These are phyloP conservation scores for Ptychadena robeensis DNA, from an alignment of 2,797 vertebrate species.

Conservation along the genomic window DNA sequence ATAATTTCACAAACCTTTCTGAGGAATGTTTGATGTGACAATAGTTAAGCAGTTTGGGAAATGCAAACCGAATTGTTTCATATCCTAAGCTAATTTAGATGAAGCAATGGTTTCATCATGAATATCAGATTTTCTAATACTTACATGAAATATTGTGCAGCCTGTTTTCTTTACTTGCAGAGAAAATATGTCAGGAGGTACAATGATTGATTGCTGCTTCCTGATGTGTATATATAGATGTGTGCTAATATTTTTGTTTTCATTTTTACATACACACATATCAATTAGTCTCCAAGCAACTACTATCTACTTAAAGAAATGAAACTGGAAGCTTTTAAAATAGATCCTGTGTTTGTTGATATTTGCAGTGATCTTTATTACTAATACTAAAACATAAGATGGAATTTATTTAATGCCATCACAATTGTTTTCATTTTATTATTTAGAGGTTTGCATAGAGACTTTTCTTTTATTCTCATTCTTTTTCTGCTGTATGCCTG, in stretches of 20 bases:
- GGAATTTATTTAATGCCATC: no score
- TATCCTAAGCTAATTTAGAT: background rate
- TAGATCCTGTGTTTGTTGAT: constrained; percentile 17
- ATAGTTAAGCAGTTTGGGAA: no score
- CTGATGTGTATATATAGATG: constrained; percentile 4
- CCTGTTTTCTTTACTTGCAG: background rate
- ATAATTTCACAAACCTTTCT: no score
- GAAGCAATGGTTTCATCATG: background rate
- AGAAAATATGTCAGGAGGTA: background rate
- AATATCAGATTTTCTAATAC: background rate
- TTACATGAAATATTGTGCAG: background rate
- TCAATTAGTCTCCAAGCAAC: constrained; percentile 47
- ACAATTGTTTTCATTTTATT: no score
- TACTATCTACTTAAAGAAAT: constrained; percentile 13
- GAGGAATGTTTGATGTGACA: no score
- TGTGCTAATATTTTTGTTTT: constrained; percentile 29
- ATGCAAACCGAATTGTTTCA: background rate
- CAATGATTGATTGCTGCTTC: constrained; percentile 13
- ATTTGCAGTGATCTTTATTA: background rate
- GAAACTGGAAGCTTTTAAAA: background rate
- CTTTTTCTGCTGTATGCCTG: no score
- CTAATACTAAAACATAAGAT: constrained; percentile 6
- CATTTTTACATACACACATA: constrained; percentile 8
- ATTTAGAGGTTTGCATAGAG: no score
- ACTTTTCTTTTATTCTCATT: no score